Percentiles rank a stretch among this genome's conserved stretches.
Conservation (phyloP, 2,113 vertebrate species). For the Triplophysa tibetana region DNA sequence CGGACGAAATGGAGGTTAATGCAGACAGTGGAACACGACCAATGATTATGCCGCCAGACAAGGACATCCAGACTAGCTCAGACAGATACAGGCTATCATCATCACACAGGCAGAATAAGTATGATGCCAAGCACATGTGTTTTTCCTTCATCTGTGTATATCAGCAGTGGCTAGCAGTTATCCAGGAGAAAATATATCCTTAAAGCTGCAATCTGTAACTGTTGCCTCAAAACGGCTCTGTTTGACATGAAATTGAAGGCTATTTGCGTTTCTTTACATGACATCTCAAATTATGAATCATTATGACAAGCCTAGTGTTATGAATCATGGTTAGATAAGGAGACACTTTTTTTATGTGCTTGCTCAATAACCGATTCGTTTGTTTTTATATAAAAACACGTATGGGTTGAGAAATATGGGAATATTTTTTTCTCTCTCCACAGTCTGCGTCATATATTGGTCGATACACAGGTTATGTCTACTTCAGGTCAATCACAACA, state of each 20-base stretch:
- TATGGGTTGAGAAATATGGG: no score
- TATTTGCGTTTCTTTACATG: no score
- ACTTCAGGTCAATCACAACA: conserved; percentile 3
- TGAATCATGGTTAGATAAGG: no score
- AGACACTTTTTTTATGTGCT: no score
- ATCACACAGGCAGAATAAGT: conserved; percentile 3
- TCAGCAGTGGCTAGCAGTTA: conserved; percentile 1
- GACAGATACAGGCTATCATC: conserved; percentile 9
- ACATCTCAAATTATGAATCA: no score
- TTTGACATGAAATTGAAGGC: no score
- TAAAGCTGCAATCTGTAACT: no score
- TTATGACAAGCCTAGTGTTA: no score
- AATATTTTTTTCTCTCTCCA: no score
- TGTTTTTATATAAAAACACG: no score
- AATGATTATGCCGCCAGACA: conserved; percentile 60
- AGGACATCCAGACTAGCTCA: conserved; percentile 25
- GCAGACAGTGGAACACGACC: conserved; percentile 51
- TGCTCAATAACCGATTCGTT: no score
- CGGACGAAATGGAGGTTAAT: conserved; percentile 66
- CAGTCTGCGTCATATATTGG: background rate
- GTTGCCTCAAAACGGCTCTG: no score
- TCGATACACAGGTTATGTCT: background rate
- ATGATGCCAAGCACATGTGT: background rate
- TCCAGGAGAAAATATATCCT: background rate
- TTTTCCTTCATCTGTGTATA: conserved; percentile 7